phyloP scores from a whole-genome alignment of 2,113 vertebrate species.

The Coregonus clupeaformis region DNA sequence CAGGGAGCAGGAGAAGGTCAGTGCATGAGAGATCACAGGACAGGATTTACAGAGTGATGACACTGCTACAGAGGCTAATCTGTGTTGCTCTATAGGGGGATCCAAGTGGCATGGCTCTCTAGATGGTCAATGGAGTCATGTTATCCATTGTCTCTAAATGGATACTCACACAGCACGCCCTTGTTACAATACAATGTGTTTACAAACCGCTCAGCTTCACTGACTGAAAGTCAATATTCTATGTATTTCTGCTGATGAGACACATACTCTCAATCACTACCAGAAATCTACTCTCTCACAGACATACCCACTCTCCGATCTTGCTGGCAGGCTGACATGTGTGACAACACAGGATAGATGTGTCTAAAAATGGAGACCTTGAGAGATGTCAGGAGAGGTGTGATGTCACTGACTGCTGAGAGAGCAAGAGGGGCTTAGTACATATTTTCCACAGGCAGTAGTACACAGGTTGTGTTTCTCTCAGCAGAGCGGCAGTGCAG shows the following conservation, averaged over 20 bases:
- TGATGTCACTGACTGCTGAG: neutral
- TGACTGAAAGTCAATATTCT: neutral
- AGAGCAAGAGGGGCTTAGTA: neutral
- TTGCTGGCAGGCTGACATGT: neutral
- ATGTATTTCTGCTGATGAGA: neutral
- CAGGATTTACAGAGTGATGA: neutral
- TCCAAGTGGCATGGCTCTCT: neutral
- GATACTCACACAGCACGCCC: neutral
- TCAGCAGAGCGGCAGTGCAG: no score
- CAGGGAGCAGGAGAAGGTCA: neutral
- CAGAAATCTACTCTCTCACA: neutral
- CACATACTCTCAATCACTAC: neutral
- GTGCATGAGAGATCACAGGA: neutral
- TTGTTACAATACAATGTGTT: neutral
- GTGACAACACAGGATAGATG: neutral
- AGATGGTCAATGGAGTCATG: neutral
- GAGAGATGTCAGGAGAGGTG: neutral
- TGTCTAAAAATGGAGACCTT: constrained; percentile 1
- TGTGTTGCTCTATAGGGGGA: neutral
- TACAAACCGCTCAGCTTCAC: neutral
- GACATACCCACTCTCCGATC: no score
- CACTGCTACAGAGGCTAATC: neutral
- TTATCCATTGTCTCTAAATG: neutral
- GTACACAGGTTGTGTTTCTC: no score
- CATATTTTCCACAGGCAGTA: neutral